Conservation (phyloP, 2,113 vertebrate species). For the Apodemus sylvaticus region DNA sequence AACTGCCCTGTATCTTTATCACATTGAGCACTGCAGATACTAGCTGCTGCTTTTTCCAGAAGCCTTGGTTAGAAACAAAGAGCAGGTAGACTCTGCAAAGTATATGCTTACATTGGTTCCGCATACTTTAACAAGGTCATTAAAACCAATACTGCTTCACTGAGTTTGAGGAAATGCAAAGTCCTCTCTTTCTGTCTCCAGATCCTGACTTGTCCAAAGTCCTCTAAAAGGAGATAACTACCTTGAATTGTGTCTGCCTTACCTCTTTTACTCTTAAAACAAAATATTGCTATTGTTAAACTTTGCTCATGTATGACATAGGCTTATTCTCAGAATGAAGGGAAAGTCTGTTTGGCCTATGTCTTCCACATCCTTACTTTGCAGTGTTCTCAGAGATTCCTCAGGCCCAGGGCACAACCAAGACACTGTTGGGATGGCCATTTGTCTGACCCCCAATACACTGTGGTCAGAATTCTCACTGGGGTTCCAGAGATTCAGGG, state of each 20-base stretch:
- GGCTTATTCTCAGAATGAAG: conserved; percentile 56
- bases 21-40: background rate
- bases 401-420: background rate
- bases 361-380: background rate
- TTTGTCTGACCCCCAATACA: conserved; percentile 40
- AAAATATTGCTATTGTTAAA: background rate
- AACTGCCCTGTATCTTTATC: conserved; percentile 33
- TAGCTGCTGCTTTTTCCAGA: conserved; percentile 18
- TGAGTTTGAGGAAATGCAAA: background rate
- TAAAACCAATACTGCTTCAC: background rate
- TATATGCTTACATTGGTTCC: conserved; percentile 28
- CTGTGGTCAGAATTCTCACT: background rate
- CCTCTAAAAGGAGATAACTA: conserved; percentile 74
- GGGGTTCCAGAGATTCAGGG: background rate
- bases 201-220: conserved; percentile 68
- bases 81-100: conserved; percentile 38
- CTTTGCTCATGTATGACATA: conserved; percentile 52
- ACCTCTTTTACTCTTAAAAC: conserved; percentile 37
- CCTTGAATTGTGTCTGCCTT: conserved; percentile 52
- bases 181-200: conserved; percentile 34
- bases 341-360: background rate
- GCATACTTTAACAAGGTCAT: conserved; percentile 9
- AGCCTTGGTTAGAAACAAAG: conserved; percentile 6
- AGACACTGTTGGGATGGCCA: background rate
- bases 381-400: conserved; percentile 17